phyloP scores from a whole-genome alignment of 2,888 invertebrate genomes.

The Hyalella azteca region DNA sequence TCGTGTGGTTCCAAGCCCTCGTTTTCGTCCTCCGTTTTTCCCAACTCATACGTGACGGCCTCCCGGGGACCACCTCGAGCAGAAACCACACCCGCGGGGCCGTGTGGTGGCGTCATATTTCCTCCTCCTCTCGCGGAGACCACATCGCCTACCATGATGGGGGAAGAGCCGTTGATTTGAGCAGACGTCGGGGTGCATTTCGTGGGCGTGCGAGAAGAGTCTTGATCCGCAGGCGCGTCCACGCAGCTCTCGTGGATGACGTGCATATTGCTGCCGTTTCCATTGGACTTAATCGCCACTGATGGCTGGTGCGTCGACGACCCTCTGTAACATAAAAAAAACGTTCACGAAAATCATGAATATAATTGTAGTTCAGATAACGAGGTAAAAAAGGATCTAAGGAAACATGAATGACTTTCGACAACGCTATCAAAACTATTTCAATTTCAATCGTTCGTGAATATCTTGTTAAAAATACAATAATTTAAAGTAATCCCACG shows the following conservation, averaged over 20 bases:
- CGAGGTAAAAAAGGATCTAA: too few relatives aligned
- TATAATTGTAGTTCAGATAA: too few relatives aligned
- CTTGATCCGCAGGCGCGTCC: neutral
- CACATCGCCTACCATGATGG: neutral
- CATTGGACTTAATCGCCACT: neutral
- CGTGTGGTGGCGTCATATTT: neutral
- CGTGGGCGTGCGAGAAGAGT: too few relatives aligned
- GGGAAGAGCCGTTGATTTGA: neutral
- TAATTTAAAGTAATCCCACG: too few relatives aligned
- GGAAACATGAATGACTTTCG: too few relatives aligned
- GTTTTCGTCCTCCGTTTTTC: neutral
- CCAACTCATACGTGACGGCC: neutral
- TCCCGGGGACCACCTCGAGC: neutral
- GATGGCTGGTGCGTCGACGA: neutral
- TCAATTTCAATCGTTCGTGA: too few relatives aligned
- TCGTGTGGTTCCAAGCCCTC: neutral
- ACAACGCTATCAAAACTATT: too few relatives aligned
- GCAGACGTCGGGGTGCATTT: neutral
- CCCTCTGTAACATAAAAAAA: too few relatives aligned
- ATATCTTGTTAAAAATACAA: too few relatives aligned
- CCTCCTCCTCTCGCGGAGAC: slow-evolving; percentile 7
- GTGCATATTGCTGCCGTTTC: neutral
- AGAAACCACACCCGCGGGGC: neutral
- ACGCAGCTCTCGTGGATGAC: slow-evolving; percentile 3
- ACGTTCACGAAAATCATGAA: too few relatives aligned